Evolutionary conservation across 2,888 invertebrate genomes (phyloP).

Genomic region (Eupithecia subfuscata): DNA sequence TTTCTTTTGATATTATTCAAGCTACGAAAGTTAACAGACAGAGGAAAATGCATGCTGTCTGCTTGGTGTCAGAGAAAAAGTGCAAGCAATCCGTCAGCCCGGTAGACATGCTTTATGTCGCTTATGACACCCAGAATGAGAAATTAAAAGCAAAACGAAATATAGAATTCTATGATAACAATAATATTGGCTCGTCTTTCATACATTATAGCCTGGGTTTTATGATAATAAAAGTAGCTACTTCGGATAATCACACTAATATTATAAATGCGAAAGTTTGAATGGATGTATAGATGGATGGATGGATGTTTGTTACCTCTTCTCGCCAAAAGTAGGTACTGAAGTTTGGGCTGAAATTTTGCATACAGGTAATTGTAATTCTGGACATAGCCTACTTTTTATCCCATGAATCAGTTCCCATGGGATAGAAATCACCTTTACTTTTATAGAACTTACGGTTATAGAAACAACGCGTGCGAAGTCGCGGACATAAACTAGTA

Average conservation of each 20-base stretch:
- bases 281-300: too few relatives aligned
- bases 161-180: not conserved
- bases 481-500: too few relatives aligned
- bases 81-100: constrained; percentile 54
- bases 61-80: constrained; percentile 53
- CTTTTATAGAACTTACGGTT: too few relatives aligned
- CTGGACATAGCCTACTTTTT: too few relatives aligned
- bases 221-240: not conserved
- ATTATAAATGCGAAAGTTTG: too few relatives aligned
- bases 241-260: constrained; percentile 5
- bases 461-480: too few relatives aligned
- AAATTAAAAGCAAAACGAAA: not conserved
- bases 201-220: not conserved
- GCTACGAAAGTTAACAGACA: constrained; percentile 54
- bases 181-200: not conserved
- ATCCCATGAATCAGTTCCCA: too few relatives aligned
- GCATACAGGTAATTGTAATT: too few relatives aligned
- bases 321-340: too few relatives aligned
- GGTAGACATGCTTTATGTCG: constrained; percentile 30
- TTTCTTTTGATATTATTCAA: constrained; percentile 59
- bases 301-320: too few relatives aligned
- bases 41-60: constrained; percentile 51
- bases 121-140: not conserved
- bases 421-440: too few relatives aligned
- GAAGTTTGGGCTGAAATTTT: too few relatives aligned